Evolutionary conservation across 2,113 vertebrate genomes (phyloP).

Genomic region (Climacteris rufus): DNA sequence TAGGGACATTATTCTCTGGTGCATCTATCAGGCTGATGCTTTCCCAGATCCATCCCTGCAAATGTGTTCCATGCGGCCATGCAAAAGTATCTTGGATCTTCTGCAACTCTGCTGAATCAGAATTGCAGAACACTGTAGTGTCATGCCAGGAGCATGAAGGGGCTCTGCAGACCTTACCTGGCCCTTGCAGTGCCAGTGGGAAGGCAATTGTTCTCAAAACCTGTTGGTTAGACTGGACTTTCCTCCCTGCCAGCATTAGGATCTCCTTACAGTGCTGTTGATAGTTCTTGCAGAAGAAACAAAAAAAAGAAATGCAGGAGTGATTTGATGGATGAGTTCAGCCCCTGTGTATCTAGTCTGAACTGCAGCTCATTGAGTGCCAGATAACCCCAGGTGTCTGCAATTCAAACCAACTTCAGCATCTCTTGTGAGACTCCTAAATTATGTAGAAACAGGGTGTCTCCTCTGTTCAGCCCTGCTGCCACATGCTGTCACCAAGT

Average conservation of each 20-base stretch:
- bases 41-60: background rate
- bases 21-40: background rate
- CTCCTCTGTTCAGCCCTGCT: background rate
- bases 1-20: fast-evolving
- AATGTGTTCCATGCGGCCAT: background rate
- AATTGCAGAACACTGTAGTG: background rate
- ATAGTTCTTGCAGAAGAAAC: background rate
- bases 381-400: background rate
- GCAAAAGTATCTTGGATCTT: background rate
- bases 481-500: background rate
- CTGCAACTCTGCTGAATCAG: background rate
- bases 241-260: background rate
- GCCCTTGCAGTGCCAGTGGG: fast-evolving
- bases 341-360: background rate
- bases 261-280: background rate
- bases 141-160: background rate
- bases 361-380: fast-evolving
- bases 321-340: background rate
- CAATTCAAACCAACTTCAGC: background rate
- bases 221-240: background rate
- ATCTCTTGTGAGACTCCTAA: background rate
- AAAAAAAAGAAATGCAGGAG: background rate
- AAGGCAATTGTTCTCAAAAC: background rate
- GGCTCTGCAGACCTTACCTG: background rate
- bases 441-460: background rate